Evolutionary conservation across 1,140 invertebrate species (phyloP).

Genomic region (Ips typographus): DNA sequence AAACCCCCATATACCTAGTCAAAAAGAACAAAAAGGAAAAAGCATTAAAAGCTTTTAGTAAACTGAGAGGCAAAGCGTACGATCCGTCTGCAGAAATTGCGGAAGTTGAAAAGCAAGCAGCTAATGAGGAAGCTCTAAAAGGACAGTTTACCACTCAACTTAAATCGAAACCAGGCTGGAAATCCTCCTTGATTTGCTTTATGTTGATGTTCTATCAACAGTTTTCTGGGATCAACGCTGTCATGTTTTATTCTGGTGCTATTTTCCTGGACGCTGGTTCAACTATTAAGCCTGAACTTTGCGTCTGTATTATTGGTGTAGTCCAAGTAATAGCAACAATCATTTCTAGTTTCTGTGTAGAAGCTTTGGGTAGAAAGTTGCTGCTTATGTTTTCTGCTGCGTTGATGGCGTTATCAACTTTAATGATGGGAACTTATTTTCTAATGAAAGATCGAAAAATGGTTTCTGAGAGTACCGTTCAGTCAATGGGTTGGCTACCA

Average conservation of each 20-base stretch:
- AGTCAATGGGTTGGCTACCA: constrained; percentile 62
- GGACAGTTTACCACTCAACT: constrained; percentile 53
- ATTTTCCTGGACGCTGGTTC: constrained; percentile 51
- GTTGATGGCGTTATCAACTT: constrained; percentile 63
- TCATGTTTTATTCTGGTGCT: constrained; percentile 62
- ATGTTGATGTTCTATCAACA: constrained; percentile 72
- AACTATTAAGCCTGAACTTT: constrained; percentile 56
- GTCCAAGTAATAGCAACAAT: constrained; percentile 72
- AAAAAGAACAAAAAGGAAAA: constrained; percentile 61
- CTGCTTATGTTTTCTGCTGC: constrained; percentile 67
- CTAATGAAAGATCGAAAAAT: constrained; percentile 55
- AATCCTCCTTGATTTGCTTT: constrained; percentile 59
- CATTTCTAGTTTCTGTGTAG: constrained; percentile 65
- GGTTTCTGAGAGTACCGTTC: constrained; percentile 35
- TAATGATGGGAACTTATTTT: constrained; percentile 68
- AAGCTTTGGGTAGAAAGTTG: constrained; percentile 67
- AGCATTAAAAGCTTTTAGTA: constrained; percentile 65
- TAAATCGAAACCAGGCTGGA: constrained; percentile 53
- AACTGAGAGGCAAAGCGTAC: constrained; percentile 68
- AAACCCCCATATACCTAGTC: constrained; percentile 62
- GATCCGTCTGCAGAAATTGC: constrained; percentile 62
- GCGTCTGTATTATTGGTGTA: constrained; percentile 71
- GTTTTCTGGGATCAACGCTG: constrained; percentile 61
- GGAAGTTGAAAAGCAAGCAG: constrained; percentile 51
- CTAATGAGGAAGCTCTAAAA: constrained; percentile 47